phyloP scores from a whole-genome alignment of 2,113 vertebrate genomes.

The Antigone vipio region DNA sequence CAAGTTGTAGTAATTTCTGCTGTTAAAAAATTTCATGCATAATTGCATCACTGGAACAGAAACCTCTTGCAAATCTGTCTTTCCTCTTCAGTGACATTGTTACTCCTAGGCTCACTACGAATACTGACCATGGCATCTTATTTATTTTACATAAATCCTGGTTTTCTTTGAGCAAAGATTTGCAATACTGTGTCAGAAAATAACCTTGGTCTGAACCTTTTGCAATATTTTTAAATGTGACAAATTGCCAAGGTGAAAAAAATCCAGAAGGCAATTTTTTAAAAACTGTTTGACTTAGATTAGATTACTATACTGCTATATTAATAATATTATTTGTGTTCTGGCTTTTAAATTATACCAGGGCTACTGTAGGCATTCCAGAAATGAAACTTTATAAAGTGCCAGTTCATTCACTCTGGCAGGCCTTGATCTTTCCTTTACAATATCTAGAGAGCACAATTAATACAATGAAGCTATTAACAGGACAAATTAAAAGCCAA shows the following conservation, averaged over 20 bases:
- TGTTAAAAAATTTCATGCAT: not conserved
- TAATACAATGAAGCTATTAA: not conserved
- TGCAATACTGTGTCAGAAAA: not conserved
- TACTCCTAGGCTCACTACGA: not conserved
- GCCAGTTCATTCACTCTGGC: not conserved
- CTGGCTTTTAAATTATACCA: not conserved
- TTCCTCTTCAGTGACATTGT: not conserved
- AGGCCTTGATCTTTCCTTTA: not conserved
- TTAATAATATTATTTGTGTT: not conserved
- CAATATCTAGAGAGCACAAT: not conserved
- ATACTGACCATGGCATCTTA: not conserved
- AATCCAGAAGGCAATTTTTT: not conserved
- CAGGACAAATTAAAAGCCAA: not conserved
- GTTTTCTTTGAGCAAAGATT: not conserved
- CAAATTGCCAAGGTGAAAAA: not conserved
- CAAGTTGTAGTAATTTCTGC: not conserved
- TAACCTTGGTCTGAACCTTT: not conserved
- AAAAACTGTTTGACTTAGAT: not conserved
- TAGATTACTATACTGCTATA: not conserved
- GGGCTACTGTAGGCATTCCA: not conserved
- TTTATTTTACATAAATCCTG: not conserved
- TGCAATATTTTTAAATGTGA: not conserved
- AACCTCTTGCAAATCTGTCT: not conserved
- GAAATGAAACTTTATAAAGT: not conserved
- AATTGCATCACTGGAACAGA: not conserved